Percentiles rank a stretch among this genome's conserved stretches.
Conservation (phyloP, 30 jellyfish, hydroid and myxozoan genomes). For the Aurelia aurita complex sp. Pacific region DNA sequence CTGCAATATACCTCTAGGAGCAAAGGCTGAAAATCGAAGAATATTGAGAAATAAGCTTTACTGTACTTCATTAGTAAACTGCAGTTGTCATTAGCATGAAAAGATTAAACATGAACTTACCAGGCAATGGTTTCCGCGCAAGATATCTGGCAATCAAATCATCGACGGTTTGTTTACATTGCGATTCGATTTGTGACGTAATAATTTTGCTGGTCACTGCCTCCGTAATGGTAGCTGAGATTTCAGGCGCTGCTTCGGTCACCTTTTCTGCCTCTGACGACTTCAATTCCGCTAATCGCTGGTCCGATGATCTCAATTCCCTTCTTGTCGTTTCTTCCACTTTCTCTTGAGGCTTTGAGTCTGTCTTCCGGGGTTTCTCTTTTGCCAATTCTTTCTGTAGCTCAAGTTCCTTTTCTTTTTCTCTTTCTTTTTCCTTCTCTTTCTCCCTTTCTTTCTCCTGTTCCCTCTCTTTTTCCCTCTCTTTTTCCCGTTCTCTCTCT, state of each 20-base stretch:
- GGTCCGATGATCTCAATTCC: constrained; percentile 28
- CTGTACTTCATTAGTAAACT: too few relatives aligned
- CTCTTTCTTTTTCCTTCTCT: constrained; percentile 58
- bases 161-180: constrained; percentile 64
- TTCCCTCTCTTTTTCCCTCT: constrained; percentile 20
- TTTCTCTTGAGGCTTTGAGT: constrained; percentile 21
- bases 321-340: constrained; percentile 11
- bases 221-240: neutral
- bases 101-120: constrained; percentile 5
- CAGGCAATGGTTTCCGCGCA: constrained; percentile 73
- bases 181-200: constrained; percentile 44
- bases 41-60: too few relatives aligned
- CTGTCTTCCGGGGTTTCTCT: constrained; percentile 27
- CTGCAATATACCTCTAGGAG: too few relatives aligned
- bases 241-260: neutral
- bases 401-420: constrained; percentile 40
- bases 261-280: neutral
- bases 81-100: too few relatives aligned
- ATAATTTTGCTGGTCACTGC: neutral
- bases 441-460: constrained; percentile 46
- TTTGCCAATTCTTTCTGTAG: constrained; percentile 17
- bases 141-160: constrained; percentile 70
- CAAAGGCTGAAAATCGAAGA: too few relatives aligned
- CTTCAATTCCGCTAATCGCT: neutral
- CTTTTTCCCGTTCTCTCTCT: constrained; percentile 34